Percentiles rank a stretch among this genome's conserved stretches.
These are phyloP conservation scores for Megalurothrips usitatus DNA, from an alignment of 2,888 invertebrate genomes.

Conservation along the genomic window DNA sequence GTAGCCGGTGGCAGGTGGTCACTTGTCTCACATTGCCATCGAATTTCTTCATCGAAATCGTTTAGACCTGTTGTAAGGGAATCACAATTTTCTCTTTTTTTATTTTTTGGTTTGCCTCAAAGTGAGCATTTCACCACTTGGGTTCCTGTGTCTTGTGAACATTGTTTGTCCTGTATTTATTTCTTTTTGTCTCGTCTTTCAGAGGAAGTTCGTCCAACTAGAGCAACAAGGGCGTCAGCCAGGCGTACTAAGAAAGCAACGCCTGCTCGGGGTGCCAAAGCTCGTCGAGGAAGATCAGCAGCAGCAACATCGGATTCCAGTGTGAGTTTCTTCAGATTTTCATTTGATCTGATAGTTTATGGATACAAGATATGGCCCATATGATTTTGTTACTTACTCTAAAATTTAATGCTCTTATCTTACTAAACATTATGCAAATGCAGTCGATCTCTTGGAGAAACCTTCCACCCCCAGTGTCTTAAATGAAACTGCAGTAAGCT, in stretches of 20 bases:
- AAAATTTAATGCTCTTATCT: not conserved
- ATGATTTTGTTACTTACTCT: not conserved
- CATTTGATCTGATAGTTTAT: not conserved
- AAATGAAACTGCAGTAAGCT: constrained; percentile 23
- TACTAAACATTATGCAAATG: constrained; percentile 8
- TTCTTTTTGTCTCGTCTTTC: not conserved
- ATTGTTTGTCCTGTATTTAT: not conserved
- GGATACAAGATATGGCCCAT: not conserved
- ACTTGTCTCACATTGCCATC: not conserved
- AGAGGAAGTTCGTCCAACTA: constrained; percentile 5
- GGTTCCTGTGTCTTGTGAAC: no score
- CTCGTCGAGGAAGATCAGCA: not conserved
- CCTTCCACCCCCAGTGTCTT: constrained; percentile 17
- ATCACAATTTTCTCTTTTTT: no score
- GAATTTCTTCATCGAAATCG: not conserved
- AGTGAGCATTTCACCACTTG: no score
- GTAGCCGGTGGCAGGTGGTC: not conserved
- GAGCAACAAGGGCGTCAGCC: not conserved
- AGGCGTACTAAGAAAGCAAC: constrained; percentile 13
- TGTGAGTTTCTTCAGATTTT: not conserved
- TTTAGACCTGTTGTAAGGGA: no score
- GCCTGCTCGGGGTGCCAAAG: not conserved
- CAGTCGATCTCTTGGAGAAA: constrained; percentile 18
- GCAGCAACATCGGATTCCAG: not conserved
- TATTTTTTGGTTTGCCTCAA: no score